These are phyloP conservation scores for Parauchenoglanis ngamensis DNA, from an alignment of 2,797 vertebrate genomes.

Conservation along the genomic window DNA sequence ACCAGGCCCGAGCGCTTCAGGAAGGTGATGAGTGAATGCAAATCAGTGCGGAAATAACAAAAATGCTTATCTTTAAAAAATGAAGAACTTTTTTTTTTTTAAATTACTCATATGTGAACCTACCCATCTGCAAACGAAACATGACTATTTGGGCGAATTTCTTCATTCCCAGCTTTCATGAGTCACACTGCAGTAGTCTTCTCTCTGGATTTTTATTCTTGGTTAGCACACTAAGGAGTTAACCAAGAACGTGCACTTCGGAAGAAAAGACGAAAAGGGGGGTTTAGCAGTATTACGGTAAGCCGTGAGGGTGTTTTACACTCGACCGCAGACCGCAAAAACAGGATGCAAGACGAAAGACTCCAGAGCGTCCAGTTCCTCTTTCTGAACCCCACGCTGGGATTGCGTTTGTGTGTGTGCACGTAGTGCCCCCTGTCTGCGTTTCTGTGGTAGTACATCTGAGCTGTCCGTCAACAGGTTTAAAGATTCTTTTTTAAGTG, in stretches of 20 bases:
- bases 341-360: background rate
- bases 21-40: too few species aligned
- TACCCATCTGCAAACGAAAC: background rate
- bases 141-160: background rate
- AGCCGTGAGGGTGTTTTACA: background rate
- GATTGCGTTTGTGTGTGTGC: background rate
- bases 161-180: background rate
- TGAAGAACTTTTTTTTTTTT: too few species aligned
- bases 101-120: background rate
- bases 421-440: conserved; percentile 13
- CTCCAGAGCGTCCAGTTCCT: background rate
- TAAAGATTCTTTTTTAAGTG: background rate
- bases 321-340: background rate
- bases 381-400: background rate
- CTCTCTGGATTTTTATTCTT: background rate
- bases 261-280: background rate
- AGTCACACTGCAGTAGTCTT: too few species aligned
- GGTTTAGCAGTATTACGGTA: background rate
- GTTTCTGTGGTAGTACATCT: background rate
- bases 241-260: background rate
- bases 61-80: background rate
- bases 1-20: background rate
- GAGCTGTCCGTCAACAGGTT: background rate
- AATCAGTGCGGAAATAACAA: background rate
- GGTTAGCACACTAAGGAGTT: too few species aligned